Evolutionary conservation across 2,113 vertebrate genomes (phyloP), one percentile per base, ranked within the genome.

Genomic region (Chaetodon auriga): DNA sequence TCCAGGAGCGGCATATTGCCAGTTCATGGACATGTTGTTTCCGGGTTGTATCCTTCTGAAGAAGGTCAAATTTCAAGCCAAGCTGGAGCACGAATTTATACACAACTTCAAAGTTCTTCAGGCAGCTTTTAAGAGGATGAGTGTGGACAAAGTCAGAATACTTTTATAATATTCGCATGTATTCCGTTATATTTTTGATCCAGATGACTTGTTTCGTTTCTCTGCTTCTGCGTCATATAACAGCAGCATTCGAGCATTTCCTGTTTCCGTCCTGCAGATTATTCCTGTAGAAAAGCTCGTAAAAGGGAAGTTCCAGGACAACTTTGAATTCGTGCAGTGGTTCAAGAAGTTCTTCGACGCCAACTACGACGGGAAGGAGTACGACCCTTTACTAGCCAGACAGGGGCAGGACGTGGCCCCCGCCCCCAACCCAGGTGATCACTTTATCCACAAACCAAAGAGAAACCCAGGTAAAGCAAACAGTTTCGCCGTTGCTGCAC

Each of bases 11-110:
- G 97, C 98, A 0, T 99, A 99, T 65, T 99, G 98, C 95, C 98
- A 99, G 95, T 99, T 99, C 95, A 99, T 99, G 98, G 98, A 99
- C 94, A 99, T 99, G 97, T 96, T 99, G 90, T 99, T 99, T 90
- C 97, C 98, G 0, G 98, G 98, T 66, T 99, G 97, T 43, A 95
- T 99, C 81, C 97, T 98, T 85, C 93, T 99, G 90, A 97, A 98
- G 88, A 99, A 98, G 94, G 98, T 99, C 89, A 99, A 99, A 94
- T 99, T 99, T 92, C 98, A 99, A 93, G 97, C 98, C 86, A 99
- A 98, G 88, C 95, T 99, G 94, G 98, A 99, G 87, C 98, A 99
- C 0, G 98, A 99, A 82, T 98, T 94, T 87, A 99, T 99, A 95
- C 97, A 99, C 93, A 99, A 99, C 96, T 99, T 99, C 95, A 99